phyloP scores from a whole-genome alignment of 1,140 invertebrate species.

The Brachystomella parvula region DNA sequence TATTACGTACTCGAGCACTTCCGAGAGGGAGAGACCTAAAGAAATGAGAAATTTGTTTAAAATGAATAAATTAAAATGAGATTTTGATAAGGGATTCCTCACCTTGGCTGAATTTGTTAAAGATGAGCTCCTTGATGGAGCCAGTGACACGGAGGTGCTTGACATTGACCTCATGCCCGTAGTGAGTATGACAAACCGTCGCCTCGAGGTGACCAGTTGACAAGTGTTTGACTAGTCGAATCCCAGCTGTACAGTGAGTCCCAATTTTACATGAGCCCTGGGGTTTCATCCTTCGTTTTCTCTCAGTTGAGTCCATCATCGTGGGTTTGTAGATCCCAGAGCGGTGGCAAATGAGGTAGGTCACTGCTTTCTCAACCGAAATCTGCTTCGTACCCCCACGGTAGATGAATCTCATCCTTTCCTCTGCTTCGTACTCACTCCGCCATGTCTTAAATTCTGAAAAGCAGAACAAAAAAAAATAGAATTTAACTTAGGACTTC shows the following conservation, averaged over 20 bases:
- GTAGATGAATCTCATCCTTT: constrained; percentile 36
- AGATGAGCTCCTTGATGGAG: constrained; percentile 23
- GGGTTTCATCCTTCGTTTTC: constrained; percentile 36
- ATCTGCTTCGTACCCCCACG: constrained; percentile 37
- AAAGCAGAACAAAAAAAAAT: constrained; percentile 14
- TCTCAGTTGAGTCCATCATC: constrained; percentile 14
- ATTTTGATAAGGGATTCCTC: background rate
- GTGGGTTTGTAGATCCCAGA: constrained; percentile 36
- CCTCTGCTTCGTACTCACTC: constrained; percentile 30
- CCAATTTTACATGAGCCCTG: constrained; percentile 36
- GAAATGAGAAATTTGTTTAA: background rate
- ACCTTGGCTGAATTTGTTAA: constrained; percentile 35
- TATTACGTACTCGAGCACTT: constrained; percentile 32
- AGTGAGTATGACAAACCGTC: constrained; percentile 35
- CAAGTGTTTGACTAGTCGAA: constrained; percentile 32
- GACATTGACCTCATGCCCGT: constrained; percentile 31
- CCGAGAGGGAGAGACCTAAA: constrained; percentile 26
- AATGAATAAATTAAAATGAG: background rate
- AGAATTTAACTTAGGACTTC: constrained; percentile 8
- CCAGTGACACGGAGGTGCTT: constrained; percentile 32
- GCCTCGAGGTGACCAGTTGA: constrained; percentile 20
- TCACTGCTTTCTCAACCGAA: constrained; percentile 29
- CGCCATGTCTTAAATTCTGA: constrained; percentile 36
- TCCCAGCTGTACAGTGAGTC: constrained; percentile 36
- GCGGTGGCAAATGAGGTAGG: constrained; percentile 35